Base-by-base conservation (phyloP, 2,888 invertebrate genomes). In the Branchellion lobata region DNA sequence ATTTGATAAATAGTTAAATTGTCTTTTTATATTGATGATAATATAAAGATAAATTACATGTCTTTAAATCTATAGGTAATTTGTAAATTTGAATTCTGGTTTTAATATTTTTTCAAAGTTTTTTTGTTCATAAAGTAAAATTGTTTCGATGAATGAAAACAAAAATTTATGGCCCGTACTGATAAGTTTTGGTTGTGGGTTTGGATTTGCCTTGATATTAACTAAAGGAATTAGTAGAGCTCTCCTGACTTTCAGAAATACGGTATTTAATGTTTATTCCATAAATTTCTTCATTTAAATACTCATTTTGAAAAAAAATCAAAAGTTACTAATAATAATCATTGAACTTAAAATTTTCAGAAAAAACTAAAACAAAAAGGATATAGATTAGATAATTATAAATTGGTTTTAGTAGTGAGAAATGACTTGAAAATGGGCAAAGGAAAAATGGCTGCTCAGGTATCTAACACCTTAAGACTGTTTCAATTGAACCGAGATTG, bases 371-470 rank as follows among this genome's bases (percentile, higher is more conserved):
- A 57, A 24, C 24, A 14, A n/a, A 18, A 57, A 57, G 61, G 24
- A 24, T 3, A 5, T 8, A 3, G 11, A 24, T 8, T 18, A 14
- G 86, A 85, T 21, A 88, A 88, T 80, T 84, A 84, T 83, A 94
- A 96, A 88, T 89, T 96, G 88, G 92, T 95, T 5, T 88, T 96
- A 82, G 93, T 94, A 1, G 93, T 96, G 3, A 89, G 96, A 84
- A 93, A 92, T 85, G 96, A 96, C 85, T 89, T 96, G 1, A 94
- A 93, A 87, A 96, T 96, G 96, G 92, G 94, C 21, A 95, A 95
- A 89, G 88, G 96, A 0, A 96, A 96, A 89, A 92, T 94, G 61
- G 96, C 94, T 1, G 93, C 96, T 0, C 96, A 96, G 86, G 89
- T 89, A 82, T 21, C n/a, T n/a, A n/a, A n/a, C n/a, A n/a, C n/a